Conservation (phyloP, 2,113 vertebrate species). For the Verasper variegatus region DNA sequence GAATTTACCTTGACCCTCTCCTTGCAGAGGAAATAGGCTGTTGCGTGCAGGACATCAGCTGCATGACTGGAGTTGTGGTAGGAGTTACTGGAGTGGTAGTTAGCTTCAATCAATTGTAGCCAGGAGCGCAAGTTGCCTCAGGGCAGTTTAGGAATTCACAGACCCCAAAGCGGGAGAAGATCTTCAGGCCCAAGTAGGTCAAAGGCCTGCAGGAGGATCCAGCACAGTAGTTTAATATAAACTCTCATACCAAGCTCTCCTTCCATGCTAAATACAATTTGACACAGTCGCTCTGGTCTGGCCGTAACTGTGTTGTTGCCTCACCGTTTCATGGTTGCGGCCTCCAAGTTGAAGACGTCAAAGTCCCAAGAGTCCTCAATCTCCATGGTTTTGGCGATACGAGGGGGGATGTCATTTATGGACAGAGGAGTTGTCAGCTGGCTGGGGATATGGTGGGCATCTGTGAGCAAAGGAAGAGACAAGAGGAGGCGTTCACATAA, state of each 20-base stretch:
- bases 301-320: conserved; percentile 24
- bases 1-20: conserved; percentile 91
- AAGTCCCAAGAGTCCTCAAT: conserved; percentile 96
- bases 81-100: conserved; percentile 94
- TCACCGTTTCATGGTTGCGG: conserved; percentile 92
- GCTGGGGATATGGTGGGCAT: conserved; percentile 85
- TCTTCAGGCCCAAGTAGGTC: conserved; percentile 93
- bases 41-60: conserved; percentile 95
- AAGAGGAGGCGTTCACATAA: conserved; percentile 24
- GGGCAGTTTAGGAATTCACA: conserved; percentile 95
- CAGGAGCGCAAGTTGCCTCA: conserved; percentile 91
- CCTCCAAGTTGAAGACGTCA: conserved; percentile 93
- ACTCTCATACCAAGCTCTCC: not conserved
- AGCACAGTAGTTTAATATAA: conserved; percentile 27
- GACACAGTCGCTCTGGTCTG: not conserved
- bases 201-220: conserved; percentile 86
- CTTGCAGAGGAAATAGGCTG: conserved; percentile 94
- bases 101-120: conserved; percentile 93
- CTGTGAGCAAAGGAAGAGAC: conserved; percentile 70
- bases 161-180: conserved; percentile 93
- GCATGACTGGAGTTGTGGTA: conserved; percentile 98
- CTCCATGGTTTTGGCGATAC: conserved; percentile 92
- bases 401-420: conserved; percentile 90
- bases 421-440: conserved; percentile 85
- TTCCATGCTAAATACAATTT: not conserved